Conservation (phyloP, 1,140 invertebrate genomes). For the Semibalanus balanoides region DNA sequence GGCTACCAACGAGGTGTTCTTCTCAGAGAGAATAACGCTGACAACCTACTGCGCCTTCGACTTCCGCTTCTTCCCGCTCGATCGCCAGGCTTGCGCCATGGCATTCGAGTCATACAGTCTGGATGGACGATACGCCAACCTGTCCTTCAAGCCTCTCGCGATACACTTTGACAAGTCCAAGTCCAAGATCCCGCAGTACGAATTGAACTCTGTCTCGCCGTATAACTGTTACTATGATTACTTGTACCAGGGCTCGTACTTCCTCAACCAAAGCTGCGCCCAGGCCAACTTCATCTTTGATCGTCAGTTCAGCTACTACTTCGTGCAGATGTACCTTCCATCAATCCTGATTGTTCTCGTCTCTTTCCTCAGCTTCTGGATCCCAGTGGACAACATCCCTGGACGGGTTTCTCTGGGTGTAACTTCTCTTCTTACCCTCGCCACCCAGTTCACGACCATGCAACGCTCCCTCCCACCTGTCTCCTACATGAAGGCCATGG, state of each 20-base stretch:
- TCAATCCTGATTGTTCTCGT: conserved; percentile 16
- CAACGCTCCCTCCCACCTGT: conserved; percentile 38
- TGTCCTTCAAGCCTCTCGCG: background rate
- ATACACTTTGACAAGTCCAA: background rate
- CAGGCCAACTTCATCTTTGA: conserved; percentile 6
- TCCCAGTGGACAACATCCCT: conserved; percentile 17
- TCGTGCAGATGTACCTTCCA: conserved; percentile 18
- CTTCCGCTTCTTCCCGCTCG: background rate
- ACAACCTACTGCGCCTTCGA: background rate
- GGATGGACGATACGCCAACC: background rate
- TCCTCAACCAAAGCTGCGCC: conserved; percentile 3
- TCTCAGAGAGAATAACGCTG: background rate
- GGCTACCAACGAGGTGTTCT: background rate
- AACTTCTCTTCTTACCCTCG: conserved; percentile 19
- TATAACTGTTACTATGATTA: background rate
- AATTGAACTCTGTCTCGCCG: background rate
- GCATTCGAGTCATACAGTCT: background rate
- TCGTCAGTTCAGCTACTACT: conserved; percentile 9
- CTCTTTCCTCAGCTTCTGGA: conserved; percentile 18
- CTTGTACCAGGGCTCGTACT: background rate
- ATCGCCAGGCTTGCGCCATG: background rate
- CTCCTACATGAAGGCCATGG: conserved; percentile 38
- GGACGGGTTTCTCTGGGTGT: conserved; percentile 15
- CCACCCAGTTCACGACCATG: conserved; percentile 29
- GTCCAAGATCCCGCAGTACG: background rate